Base-by-base conservation (phyloP, 2,888 invertebrate species). In the Caradrina kadenii region DNA sequence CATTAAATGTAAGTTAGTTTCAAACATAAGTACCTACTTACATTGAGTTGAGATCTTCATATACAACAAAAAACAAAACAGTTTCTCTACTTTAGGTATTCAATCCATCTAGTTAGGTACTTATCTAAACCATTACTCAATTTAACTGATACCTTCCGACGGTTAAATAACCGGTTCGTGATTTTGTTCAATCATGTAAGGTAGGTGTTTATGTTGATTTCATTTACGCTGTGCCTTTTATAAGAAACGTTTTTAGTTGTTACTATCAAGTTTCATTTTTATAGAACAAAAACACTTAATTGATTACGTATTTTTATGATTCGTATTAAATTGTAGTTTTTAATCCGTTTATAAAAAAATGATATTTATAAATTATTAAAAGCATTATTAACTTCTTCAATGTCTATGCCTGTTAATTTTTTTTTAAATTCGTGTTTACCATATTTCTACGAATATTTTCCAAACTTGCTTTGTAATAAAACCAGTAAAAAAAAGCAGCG, bases 121-220 rank as follows among this genome's bases (percentile, higher is more conserved):
- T n/a, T 42, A 72, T 35, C 21, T 69, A 19, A 72, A 17, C 42
- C 2, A 49, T 31, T 62, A 52, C 31, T 77, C n/a, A 73, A 71
- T 53, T 48, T 21, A n/a, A 58, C 42, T 19, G 35, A 53, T 53
- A 58, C 39, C 19, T 78, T 42, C 48, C 17, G 78, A 62, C n/a
- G 26, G 26, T 22, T 56, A 42, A 26, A 72, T 42, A 77, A 77
- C 42, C 42, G 11, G 71, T 62, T 58, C 52, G 49, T 58, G 48
- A 39, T 72, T 49, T 13, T 71, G n/a, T 63, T 61, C 59, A 71
- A 22, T 59, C 48, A 39, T 42, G 2, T 11, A 39, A 0, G 4
- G 42, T 53, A 52, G 19, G 58, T 69, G 6, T 42, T 68, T 53
- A 52, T 55, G 39, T n/a, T 58, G 11, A 71, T 19, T 48, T 19